phyloP scores from a whole-genome alignment of 2,797 vertebrate genomes.

The Peromyscus melanophrys region DNA sequence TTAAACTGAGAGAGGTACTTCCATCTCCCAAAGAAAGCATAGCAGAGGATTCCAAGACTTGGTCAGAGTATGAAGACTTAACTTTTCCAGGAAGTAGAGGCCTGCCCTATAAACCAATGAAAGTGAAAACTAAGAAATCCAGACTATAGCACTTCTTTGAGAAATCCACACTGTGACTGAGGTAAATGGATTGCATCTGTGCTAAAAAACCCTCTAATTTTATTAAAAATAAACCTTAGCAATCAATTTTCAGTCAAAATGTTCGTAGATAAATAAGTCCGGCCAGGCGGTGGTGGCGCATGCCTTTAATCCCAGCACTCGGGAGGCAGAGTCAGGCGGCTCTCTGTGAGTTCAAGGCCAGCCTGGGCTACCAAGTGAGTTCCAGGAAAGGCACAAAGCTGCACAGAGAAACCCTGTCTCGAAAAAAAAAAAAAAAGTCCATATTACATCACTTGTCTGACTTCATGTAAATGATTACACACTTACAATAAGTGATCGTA shows the following conservation, averaged over 20 bases:
- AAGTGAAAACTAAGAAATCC: constrained; percentile 50
- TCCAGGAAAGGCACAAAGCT: no score
- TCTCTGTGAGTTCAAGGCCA: no score
- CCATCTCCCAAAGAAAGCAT: constrained; percentile 58
- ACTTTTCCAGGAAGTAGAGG: constrained; percentile 62
- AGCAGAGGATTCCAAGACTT: constrained; percentile 60
- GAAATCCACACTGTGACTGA: constrained; percentile 45
- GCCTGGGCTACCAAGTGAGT: no score
- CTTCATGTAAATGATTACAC: constrained; percentile 28
- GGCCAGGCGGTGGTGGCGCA: no score
- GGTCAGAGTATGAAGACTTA: constrained; percentile 74
- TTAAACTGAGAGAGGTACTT: constrained; percentile 17
- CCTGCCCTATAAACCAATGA: constrained; percentile 25
- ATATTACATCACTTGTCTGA: neutral
- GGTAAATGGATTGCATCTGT: neutral
- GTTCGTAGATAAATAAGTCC: neutral
- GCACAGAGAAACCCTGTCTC: no score
- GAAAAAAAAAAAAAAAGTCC: no score
- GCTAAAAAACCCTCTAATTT: neutral
- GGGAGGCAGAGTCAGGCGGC: no score
- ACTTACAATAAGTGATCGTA: neutral
- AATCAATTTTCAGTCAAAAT: neutral
- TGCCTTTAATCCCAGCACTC: no score
- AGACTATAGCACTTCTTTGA: constrained; percentile 45
- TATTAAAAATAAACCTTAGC: neutral